Conservation (phyloP, 2,113 vertebrate genomes). For the Engystomops pustulosus region DNA sequence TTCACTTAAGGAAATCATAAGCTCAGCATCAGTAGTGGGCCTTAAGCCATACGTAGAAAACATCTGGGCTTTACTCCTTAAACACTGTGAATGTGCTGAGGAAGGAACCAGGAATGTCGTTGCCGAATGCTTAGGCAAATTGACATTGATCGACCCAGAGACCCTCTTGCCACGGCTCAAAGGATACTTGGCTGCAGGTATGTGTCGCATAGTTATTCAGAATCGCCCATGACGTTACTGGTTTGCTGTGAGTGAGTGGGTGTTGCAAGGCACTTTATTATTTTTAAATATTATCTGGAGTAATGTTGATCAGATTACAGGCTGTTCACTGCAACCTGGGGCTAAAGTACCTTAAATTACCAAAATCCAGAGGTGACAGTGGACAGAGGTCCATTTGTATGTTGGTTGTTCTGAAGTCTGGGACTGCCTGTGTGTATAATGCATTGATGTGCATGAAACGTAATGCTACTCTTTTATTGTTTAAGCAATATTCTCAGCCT, state of each 20-base stretch:
- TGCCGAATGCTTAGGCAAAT: slow-evolving; percentile 95
- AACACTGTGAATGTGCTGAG: slow-evolving; percentile 97
- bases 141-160: slow-evolving; percentile 95
- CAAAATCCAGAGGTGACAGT: too few relatives aligned
- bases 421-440: too few relatives aligned
- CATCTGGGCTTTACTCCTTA: slow-evolving; percentile 93
- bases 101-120: slow-evolving; percentile 98
- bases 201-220: slow-evolving; percentile 33
- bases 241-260: background rate
- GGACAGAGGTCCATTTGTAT: too few relatives aligned
- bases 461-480: too few relatives aligned
- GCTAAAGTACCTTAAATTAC: too few relatives aligned
- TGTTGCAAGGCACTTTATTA: too few relatives aligned
- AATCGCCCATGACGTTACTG: background rate
- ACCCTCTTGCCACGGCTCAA: slow-evolving; percentile 94
- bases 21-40: slow-evolving; percentile 91
- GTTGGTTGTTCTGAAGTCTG: too few relatives aligned
- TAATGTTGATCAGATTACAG: too few relatives aligned
- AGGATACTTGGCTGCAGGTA: slow-evolving; percentile 95
- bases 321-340: too few relatives aligned
- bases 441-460: too few relatives aligned
- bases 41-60: slow-evolving; percentile 96
- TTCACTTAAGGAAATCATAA: slow-evolving; percentile 98
- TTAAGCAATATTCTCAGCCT: too few relatives aligned
- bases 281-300: too few relatives aligned